These are phyloP conservation scores for Taxidea taxus DNA, from an alignment of 2,113 vertebrate species.

Conservation along the genomic window DNA sequence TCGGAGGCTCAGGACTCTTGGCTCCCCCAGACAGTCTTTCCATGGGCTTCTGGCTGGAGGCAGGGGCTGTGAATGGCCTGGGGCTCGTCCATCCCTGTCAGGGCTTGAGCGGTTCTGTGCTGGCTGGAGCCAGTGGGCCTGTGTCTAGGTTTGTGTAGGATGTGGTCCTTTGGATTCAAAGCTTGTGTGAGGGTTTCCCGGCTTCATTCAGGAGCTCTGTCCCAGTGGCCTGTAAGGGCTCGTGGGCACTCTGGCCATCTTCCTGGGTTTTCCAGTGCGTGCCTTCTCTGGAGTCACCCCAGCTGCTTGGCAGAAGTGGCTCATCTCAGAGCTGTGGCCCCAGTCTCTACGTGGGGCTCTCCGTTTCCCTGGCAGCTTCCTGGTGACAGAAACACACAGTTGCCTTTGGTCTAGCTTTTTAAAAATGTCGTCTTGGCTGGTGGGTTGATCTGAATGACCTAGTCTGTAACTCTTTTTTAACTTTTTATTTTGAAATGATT, in stretches of 20 bases:
- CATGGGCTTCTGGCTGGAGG: not conserved
- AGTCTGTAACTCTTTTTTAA: not conserved
- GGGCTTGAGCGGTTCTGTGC: too few species aligned
- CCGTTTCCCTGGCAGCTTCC: not conserved
- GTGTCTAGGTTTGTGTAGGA: not conserved
- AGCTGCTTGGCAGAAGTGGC: not conserved
- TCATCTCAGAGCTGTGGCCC: not conserved
- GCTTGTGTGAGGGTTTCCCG: not conserved
- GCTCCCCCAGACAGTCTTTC: too few species aligned
- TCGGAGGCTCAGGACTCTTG: too few species aligned
- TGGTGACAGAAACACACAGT: not conserved
- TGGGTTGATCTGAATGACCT: not conserved
- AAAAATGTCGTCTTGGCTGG: not conserved
- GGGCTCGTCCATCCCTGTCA: too few species aligned
- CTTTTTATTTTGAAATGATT: not conserved
- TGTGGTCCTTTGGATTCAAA: not conserved
- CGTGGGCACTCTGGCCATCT: rapidly evolving
- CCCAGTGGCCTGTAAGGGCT: not conserved
- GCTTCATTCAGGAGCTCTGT: too few species aligned
- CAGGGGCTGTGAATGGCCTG: too few species aligned
- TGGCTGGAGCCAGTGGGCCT: not conserved
- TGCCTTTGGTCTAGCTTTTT: not conserved
- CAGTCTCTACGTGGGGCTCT: not conserved
- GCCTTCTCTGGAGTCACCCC: not conserved
- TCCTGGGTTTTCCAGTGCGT: not conserved